Conservation (phyloP, 2,113 vertebrate genomes). For the Halcyon malimbica region DNA sequence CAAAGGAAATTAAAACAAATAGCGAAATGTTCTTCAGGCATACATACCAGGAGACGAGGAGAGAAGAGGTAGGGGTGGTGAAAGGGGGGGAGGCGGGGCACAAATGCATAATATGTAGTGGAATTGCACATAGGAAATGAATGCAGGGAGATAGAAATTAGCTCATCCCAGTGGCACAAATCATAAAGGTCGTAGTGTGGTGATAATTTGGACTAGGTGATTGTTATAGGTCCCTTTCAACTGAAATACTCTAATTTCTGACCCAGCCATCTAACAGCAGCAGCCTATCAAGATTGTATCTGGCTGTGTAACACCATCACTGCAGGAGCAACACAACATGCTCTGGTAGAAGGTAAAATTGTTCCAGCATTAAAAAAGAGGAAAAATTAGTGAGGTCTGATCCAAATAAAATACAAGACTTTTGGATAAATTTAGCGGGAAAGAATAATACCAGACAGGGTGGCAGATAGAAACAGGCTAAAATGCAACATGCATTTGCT, state of each 20-base stretch:
- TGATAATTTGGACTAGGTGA: background rate
- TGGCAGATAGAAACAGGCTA: background rate
- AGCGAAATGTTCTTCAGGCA: background rate
- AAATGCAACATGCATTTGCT: background rate
- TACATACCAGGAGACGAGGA: background rate
- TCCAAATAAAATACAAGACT: background rate
- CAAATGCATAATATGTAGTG: background rate
- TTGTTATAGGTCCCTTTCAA: background rate
- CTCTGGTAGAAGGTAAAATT: background rate
- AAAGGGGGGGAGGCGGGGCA: conserved; percentile 9
- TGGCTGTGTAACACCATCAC: background rate
- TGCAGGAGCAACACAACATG: background rate
- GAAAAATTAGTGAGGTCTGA: background rate
- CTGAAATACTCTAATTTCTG: background rate
- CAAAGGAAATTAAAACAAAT: conserved; percentile 60
- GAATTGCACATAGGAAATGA: conserved; percentile 33
- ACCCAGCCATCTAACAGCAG: background rate
- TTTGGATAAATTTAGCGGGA: background rate
- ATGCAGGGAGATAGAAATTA: background rate
- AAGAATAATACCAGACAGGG: background rate
- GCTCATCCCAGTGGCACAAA: conserved; percentile 4
- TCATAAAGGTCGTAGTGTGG: background rate
- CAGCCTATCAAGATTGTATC: background rate
- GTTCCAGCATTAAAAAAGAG: background rate
- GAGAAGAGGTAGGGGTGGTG: background rate